Evolutionary conservation across 2,797 vertebrate genomes (phyloP).

Genomic region (Cacajao melanocephalus): DNA sequence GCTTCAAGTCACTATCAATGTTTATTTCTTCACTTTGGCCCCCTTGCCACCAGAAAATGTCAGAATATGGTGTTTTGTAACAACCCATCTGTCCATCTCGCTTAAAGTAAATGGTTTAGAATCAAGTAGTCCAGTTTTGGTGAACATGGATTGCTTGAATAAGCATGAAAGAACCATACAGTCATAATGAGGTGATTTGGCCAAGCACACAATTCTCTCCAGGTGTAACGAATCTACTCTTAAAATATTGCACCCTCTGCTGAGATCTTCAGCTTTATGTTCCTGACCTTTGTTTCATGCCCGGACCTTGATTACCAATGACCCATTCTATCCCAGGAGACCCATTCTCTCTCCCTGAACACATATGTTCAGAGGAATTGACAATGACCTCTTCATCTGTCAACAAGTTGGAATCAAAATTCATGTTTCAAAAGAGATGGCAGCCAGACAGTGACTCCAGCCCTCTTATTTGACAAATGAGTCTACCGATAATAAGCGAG

Average conservation of each 20-base stretch:
- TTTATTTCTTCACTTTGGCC: too few relatives aligned
- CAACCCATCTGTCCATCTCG: fast-evolving
- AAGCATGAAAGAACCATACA: background rate
- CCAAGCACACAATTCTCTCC: background rate
- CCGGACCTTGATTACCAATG: background rate
- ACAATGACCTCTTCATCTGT: fast-evolving
- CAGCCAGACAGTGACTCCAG: background rate
- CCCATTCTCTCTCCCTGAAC: background rate
- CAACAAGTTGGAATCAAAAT: background rate
- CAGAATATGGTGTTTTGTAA: background rate
- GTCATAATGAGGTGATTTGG: fast-evolving
- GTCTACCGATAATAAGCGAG: too few relatives aligned
- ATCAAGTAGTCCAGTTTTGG: fast-evolving
- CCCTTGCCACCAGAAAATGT: background rate
- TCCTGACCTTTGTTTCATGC: background rate
- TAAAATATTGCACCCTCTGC: background rate
- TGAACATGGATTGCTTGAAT: background rate
- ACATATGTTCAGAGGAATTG: background rate
- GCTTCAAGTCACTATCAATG: background rate
- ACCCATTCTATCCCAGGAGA: background rate
- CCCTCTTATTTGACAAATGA: background rate
- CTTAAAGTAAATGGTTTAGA: fast-evolving
- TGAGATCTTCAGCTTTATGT: background rate
- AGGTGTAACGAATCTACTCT: too few relatives aligned
- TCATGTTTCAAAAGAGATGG: background rate